A percentile compares a stretch with the other conserved stretches of the same genome.
These are phyloP conservation scores for Callaeas wilsoni DNA, from an alignment of 2,113 vertebrate species.

Conservation along the genomic window DNA sequence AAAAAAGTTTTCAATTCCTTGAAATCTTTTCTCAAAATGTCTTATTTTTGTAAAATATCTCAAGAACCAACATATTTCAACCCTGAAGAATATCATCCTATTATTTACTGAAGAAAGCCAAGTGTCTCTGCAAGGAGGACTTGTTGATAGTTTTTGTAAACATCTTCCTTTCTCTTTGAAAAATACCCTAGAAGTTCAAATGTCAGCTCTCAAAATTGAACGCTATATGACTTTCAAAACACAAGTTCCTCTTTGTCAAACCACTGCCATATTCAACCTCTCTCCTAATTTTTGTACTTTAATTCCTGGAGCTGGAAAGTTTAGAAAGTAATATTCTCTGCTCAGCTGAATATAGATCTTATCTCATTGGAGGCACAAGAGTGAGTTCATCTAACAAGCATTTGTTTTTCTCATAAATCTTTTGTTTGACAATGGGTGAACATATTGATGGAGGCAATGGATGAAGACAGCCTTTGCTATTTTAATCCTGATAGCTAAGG, in stretches of 20 bases:
- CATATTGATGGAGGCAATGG: background rate
- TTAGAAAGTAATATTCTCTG: background rate
- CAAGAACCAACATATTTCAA: background rate
- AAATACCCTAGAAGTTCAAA: background rate
- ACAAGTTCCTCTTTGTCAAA: background rate
- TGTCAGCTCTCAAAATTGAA: background rate
- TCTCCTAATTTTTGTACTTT: background rate
- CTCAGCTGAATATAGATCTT: background rate
- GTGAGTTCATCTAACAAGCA: background rate
- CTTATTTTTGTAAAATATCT: background rate
- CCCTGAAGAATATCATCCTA: background rate
- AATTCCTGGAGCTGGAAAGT: background rate
- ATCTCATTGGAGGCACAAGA: background rate
- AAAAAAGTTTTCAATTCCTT: background rate
- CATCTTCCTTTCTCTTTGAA: background rate
- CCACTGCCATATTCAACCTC: background rate
- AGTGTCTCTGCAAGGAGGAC: background rate
- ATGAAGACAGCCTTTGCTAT: background rate
- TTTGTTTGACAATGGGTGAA: background rate
- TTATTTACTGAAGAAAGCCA: background rate
- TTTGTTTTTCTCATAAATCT: background rate
- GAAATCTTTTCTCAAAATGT: background rate
- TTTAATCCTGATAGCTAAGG: background rate
- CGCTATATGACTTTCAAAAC: background rate
- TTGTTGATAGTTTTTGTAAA: background rate